Conservation (phyloP, 2,888 invertebrate genomes). For the Troides aeacus region DNA sequence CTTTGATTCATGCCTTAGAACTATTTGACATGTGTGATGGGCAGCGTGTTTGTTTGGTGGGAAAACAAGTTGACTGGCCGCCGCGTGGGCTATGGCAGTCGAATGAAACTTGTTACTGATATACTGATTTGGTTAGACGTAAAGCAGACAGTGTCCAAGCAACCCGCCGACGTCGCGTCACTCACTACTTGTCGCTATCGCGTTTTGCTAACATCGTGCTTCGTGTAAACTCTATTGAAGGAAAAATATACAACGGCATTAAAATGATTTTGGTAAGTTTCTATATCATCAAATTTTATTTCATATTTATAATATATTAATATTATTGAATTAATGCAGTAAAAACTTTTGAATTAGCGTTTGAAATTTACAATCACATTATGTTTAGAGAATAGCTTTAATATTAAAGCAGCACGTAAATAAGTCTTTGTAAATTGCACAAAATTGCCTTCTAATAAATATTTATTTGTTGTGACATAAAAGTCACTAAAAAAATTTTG, state of each 20-base stretch:
- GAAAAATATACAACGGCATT: slow-evolving; percentile 21
- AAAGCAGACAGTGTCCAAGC: slow-evolving; percentile 60
- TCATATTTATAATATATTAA: too few species aligned
- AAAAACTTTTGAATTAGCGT: too few species aligned
- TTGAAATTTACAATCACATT: too few species aligned
- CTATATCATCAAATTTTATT: neutral
- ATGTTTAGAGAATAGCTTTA: too few species aligned
- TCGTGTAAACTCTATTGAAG: slow-evolving; percentile 24
- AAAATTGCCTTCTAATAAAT: too few species aligned
- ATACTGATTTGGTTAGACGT: slow-evolving; percentile 45
- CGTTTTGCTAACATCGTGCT: slow-evolving; percentile 20
- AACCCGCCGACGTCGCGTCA: slow-evolving; percentile 47
- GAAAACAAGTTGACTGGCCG: slow-evolving; percentile 35
- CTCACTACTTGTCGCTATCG: slow-evolving; percentile 29
- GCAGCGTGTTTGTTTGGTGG: slow-evolving; percentile 36
- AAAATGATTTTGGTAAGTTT: slow-evolving; percentile 43
- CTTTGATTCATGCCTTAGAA: slow-evolving; percentile 13
- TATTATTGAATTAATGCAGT: too few species aligned
- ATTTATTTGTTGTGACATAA: too few species aligned
- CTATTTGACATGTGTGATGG: slow-evolving; percentile 36
- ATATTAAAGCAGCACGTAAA: too few species aligned
- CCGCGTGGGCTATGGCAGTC: slow-evolving; percentile 40
- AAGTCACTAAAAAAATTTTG: too few species aligned
- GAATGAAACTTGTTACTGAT: slow-evolving; percentile 33
- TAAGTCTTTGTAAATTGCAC: too few species aligned